Conservation (phyloP, 64 coral and sea anemone species). For the Porites australiensis region DNA sequence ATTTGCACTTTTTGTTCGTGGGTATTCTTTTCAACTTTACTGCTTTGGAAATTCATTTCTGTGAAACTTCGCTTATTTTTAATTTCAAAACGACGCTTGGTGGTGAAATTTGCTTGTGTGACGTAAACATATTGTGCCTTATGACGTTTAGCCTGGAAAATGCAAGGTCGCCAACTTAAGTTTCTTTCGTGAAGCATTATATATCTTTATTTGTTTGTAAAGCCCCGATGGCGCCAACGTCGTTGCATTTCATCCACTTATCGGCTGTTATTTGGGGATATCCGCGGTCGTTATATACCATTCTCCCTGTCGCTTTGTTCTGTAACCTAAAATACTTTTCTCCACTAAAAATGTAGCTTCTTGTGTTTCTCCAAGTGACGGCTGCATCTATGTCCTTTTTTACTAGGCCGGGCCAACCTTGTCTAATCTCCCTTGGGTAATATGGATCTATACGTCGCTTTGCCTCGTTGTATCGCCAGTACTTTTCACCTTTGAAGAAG, state of each 20-base stretch:
- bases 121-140: too few relatives aligned
- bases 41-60: too few relatives aligned
- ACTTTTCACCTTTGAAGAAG: constrained; percentile 81
- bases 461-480: constrained; percentile 72
- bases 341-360: constrained; percentile 80
- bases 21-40: too few relatives aligned
- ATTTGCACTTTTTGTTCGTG: too few relatives aligned
- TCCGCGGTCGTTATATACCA: neutral
- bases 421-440: constrained; percentile 62
- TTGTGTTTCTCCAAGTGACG: constrained; percentile 60
- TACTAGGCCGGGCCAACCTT: constrained; percentile 23
- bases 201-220: too few relatives aligned
- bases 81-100: too few relatives aligned
- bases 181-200: neutral
- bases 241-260: neutral
- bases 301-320: neutral
- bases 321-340: neutral
- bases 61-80: too few relatives aligned
- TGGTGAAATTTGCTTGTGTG: too few relatives aligned
- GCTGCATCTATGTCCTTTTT: constrained; percentile 67
- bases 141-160: too few relatives aligned
- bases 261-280: neutral
- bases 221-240: neutral
- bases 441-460: constrained; percentile 4
- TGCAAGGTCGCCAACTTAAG: too few relatives aligned